A percentile compares a stretch with the other conserved stretches of the same genome.
Evolutionary conservation across 1,140 invertebrate genomes (phyloP).

Genomic region (Aphelenchoides fujianensis): DNA sequence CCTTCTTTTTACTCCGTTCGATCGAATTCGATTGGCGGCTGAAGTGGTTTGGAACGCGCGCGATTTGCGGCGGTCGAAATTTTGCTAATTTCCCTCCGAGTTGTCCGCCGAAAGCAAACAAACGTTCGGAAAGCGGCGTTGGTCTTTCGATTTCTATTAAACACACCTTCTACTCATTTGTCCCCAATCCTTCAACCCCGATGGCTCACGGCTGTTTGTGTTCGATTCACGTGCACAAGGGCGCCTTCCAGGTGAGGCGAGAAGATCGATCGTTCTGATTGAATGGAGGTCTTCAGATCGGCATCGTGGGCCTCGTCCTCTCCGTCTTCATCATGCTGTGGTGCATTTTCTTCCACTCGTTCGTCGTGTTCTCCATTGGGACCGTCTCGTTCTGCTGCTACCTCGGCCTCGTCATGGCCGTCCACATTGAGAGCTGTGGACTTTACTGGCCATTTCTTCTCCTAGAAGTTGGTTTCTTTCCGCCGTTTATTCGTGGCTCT

Average conservation of each 20-base stretch:
- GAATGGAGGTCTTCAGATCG: too few species aligned
- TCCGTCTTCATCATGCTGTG: background rate
- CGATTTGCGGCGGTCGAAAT: too few species aligned
- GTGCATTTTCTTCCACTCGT: background rate
- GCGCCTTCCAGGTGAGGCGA: background rate
- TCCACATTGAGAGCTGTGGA: background rate
- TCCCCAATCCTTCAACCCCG: too few species aligned
- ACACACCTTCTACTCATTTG: too few species aligned
- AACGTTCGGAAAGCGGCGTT: too few species aligned
- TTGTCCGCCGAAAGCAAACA: too few species aligned
- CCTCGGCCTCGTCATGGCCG: background rate
- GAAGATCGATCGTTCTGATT: too few species aligned
- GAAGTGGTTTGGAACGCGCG: too few species aligned
- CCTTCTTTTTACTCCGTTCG: too few species aligned
- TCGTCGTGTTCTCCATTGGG: background rate
- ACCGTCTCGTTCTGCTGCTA: background rate
- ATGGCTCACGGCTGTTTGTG: background rate
- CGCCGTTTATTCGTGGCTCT: background rate
- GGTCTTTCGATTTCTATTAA: too few species aligned
- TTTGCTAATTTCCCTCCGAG: too few species aligned
- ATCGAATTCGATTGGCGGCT: too few species aligned
- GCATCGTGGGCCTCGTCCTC: background rate
- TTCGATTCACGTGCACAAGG: background rate
- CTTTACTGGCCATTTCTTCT: background rate
- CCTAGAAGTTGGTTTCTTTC: background rate